Evolutionary conservation across 2,113 vertebrate species (phyloP), one percentile per base, ranked within the genome.

Genomic region (Laticauda laticaudata): DNA sequence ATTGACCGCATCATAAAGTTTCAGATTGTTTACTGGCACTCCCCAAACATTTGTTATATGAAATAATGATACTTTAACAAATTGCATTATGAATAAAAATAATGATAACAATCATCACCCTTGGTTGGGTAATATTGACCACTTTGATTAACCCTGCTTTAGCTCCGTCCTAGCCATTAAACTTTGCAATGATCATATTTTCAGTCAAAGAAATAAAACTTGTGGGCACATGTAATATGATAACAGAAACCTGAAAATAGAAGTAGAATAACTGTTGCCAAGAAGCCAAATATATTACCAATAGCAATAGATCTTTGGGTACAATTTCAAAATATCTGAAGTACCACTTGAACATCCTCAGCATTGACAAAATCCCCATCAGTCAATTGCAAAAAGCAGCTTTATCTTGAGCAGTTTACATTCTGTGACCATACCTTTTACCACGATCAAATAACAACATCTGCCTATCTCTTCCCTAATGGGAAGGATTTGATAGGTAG

Each of bases 201-300:
- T 87, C 48, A 54, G 29, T n/a, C 53, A 88, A 34, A 53, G 53
- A 88, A 88, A 56, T 39, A 18, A 81, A 39, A n/a, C n/a, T 81
- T 81, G 69, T 39, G 34, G 20, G 34, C n/a, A 3, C 69, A 75
- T n/a, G 18, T 94, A 91, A 94, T 95, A 94, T 54, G 87, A 24
- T 48, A 93, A 96, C 95, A 94, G 91, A 53, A 93, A 96, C 91
- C 10, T 29, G 11, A 26, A 69, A 69, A 15, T n/a, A 69, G 26
- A 64, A 64, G 29, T 69, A 69, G 29, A 69, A 69, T n/a, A 29
- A 69, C 12, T n/a, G 12, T 69, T n/a, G 26, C 12, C 14, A 69
- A n/a, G n/a, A 69, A n/a, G 1, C 56, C 11, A 69, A 69, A n/a
- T 26, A 64, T 64, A n/a, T n/a, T 14, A 64, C 11, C 61, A 14